Base-by-base conservation (phyloP, 2,113 vertebrate species). In the Ranitomeya variabilis region DNA sequence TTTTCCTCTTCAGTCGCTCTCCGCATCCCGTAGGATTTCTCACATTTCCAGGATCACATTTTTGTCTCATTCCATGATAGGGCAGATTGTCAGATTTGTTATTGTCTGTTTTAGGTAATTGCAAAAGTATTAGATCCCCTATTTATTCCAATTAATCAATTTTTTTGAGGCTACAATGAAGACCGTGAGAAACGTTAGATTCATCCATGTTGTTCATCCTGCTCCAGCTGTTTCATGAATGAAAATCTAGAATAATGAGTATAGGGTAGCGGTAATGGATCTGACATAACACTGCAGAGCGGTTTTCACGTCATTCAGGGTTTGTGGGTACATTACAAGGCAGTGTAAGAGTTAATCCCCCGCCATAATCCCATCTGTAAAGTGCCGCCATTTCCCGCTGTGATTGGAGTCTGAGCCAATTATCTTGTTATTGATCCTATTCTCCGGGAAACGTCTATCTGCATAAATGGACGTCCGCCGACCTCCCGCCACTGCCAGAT, bases 381-480 rank as follows among this genome's bases (percentile, higher is more conserved):
- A 54, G 67, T 52, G 79, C 26, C 9, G 26, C 31, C 54, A n/a
- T 71, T 52, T 60, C 78, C 52, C 23, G 78, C 31, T n/a, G 59
- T 82, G 79, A 26, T 69, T 57, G 51, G 67, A 51, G 45, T n/a
- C 52, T n/a, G 2, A 88, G 87, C 15, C 66, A 88, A 76, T 83
- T 73, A 54, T 60, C 64, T 64, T 23, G n/a, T 16, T 83, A 88
- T 88, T 88, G 87, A 88, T 88, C 71, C 57, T 11, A 51, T 76
- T 23, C 71, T 62, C 7, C 67, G 76, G 54, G 16, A 54, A 69
- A 87, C 79, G 51, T 23, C 67, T 74, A 76, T 82, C 79, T 59
- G 71, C 66, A 81, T 59, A 79, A 7, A 71, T 55, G n/a, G 64
- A 71, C 26, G 15, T 15, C n/a, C 7, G 51, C 37, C 74, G 1